Conservation (phyloP, 2,113 vertebrate species). For the Xerus inauris region DNA sequence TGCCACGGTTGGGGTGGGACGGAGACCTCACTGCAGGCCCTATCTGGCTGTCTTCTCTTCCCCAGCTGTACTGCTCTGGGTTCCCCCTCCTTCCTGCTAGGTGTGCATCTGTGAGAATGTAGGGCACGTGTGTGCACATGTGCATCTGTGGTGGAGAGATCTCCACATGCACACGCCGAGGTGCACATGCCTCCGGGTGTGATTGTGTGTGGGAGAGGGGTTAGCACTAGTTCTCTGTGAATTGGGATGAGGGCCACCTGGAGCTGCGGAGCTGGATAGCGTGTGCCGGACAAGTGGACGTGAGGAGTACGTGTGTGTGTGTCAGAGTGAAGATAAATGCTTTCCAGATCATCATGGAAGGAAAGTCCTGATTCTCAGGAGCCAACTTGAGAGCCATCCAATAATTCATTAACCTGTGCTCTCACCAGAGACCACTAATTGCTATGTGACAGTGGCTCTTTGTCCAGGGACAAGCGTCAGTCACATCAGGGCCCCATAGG, state of each 20-base stretch:
- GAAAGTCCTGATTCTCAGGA: no score
- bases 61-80: neutral
- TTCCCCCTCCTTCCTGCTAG: fast-evolving
- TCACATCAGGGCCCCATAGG: neutral
- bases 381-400: neutral
- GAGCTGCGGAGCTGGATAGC: neutral
- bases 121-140: no score
- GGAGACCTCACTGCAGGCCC: neutral
- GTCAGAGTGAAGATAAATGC: neutral
- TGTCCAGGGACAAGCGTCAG: neutral
- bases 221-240: neutral
- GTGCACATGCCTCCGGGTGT: no score
- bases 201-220: no score
- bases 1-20: neutral
- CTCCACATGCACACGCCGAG: neutral
- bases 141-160: neutral
- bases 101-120: neutral
- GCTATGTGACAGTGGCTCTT: neutral
- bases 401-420: neutral
- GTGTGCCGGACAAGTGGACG: neutral
- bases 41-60: neutral
- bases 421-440: neutral
- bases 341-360: neutral
- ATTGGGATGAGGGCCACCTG: neutral
- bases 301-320: neutral